Evolutionary conservation across 1,140 invertebrate species (phyloP), one percentile per base, ranked within the genome.

Genomic region (Conus betulinus): DNA sequence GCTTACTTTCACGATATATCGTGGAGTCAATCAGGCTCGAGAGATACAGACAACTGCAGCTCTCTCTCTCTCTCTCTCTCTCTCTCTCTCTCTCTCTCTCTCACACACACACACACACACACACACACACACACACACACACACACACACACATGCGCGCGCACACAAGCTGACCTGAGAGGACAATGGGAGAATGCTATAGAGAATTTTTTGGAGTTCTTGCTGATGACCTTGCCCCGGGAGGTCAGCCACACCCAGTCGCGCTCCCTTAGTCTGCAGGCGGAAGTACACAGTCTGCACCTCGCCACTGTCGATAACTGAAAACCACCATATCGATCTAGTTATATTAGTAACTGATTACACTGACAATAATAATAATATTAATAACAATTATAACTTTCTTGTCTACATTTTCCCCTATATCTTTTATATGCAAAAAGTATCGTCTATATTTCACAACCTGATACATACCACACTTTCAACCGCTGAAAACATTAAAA

Each of bases 161-260:
- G 25, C 78, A 1, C 52, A 39, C 78, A 39, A 11, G 7, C 13
- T 86, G 90, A 94, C 93, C 93, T 92, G 39, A 94, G 90, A 17
- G 93, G 93, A 87, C 91, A 93, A 84, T 94, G 93, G 27, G 93
- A 92, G 87, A 93, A 94, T 10, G 93, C 91, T 10, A 94, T 92
- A 53, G 93, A 93, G 88, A 93, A 93, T 78, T 93, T 94, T 90
- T 93, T 94, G 51, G 92, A 92, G 79, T 94, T 93, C 88, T 93
- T 94, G 79, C 89, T 89, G 87, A 93, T 90, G 51, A 93, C 91
- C 79, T 93, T 93, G 27, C 93, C 92, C 63, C 91, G 89, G 63
- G 88, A 92, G 81, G 92, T 91, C 4, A 94, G 57, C 93, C 93
- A 94, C 10, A 91, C 81, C 91, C 92, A 93, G 15, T 57, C 74